phyloP scores from a whole-genome alignment of 2,797 vertebrate genomes.

The Pampus argenteus region DNA sequence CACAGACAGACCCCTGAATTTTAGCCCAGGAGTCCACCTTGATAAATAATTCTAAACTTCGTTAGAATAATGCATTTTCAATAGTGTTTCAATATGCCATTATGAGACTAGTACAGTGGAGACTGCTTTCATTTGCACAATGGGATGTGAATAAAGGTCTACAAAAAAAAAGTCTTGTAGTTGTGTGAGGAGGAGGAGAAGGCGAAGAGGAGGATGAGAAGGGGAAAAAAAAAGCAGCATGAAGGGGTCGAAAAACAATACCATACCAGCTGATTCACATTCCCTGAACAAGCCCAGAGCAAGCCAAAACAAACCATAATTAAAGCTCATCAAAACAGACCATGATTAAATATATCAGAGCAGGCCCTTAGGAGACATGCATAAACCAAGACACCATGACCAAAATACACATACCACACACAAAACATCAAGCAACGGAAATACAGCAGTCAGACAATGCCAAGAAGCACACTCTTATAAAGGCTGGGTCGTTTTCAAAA shows the following conservation, averaged over 20 bases:
- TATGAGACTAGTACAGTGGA: not conserved
- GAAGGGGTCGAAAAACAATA: constrained; percentile 45
- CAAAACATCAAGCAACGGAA: constrained; percentile 56
- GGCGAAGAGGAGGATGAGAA: not conserved
- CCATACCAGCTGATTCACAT: constrained; percentile 57
- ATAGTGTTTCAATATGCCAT: not conserved
- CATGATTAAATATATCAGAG: constrained; percentile 67
- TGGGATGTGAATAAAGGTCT: constrained; percentile 1
- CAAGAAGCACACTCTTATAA: constrained; percentile 45
- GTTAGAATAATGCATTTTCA: not conserved
- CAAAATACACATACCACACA: constrained; percentile 41
- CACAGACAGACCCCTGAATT: not conserved
- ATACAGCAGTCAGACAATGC: constrained; percentile 46
- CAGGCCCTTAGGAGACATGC: constrained; percentile 58
- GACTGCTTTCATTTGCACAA: not conserved
- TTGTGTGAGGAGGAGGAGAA: not conserved
- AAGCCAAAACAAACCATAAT: constrained; percentile 58
- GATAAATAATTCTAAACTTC: not conserved
- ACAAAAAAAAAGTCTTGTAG: not conserved
- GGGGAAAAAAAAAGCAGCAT: constrained; percentile 20
- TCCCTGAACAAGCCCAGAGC: constrained; percentile 56
- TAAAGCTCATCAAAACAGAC: constrained; percentile 59
- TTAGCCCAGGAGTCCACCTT: not conserved
- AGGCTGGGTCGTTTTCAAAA: constrained; percentile 51
- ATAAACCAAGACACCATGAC: constrained; percentile 55